Evolutionary conservation across 2,797 vertebrate genomes (phyloP).

Genomic region (Huso huso): DNA sequence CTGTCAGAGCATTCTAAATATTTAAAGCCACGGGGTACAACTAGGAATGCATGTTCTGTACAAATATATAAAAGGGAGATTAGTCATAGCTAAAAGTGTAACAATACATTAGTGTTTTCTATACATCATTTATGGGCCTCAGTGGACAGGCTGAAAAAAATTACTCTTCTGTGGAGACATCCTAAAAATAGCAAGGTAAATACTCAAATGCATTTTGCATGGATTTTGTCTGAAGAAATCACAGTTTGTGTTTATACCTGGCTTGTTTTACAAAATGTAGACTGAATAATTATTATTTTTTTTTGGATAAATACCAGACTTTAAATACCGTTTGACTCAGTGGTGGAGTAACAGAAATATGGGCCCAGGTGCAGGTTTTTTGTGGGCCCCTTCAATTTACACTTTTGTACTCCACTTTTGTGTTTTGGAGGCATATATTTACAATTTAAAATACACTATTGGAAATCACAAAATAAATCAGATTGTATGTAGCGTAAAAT

Average conservation of each 20-base stretch:
- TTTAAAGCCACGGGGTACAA: slow-evolving; percentile 2
- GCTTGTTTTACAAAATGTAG: neutral
- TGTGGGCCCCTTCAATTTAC: too few relatives aligned
- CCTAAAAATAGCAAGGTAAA: slow-evolving; percentile 7
- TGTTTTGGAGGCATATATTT: too few relatives aligned
- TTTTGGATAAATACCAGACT: too few relatives aligned
- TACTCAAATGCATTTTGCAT: slow-evolving; percentile 7
- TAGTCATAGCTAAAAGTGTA: slow-evolving; percentile 9
- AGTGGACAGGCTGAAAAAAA: neutral
- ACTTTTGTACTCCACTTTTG: too few relatives aligned
- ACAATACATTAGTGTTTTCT: slow-evolving; percentile 4
- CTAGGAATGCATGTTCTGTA: slow-evolving; percentile 1
- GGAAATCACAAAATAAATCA: too few relatives aligned
- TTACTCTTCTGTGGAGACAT: slow-evolving; percentile 2
- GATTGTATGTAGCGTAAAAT: too few relatives aligned
- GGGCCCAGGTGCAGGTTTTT: too few relatives aligned
- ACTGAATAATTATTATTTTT: neutral
- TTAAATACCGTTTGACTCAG: too few relatives aligned
- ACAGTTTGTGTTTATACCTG: slow-evolving; percentile 1
- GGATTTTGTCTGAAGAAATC: slow-evolving; percentile 6
- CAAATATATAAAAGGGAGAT: slow-evolving; percentile 7
- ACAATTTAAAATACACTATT: too few relatives aligned
- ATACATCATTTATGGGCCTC: slow-evolving; percentile 4
- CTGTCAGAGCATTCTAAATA: neutral
- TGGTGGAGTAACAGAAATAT: too few relatives aligned